Evolutionary conservation across 2,797 vertebrate genomes (phyloP).

Genomic region (Clarias fuscus): DNA sequence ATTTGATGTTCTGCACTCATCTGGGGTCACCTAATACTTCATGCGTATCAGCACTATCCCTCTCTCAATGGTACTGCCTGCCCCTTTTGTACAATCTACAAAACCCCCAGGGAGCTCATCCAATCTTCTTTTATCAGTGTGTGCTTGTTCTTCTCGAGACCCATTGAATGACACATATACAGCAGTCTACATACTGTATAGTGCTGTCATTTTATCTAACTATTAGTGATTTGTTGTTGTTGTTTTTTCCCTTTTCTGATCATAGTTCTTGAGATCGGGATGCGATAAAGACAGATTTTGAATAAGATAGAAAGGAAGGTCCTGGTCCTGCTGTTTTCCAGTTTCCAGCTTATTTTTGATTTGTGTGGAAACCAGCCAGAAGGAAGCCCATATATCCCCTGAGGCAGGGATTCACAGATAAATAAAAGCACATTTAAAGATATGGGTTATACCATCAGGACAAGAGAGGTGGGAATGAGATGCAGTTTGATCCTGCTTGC

Average conservation of each 20-base stretch:
- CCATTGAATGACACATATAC: constrained; percentile 17
- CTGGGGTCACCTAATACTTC: constrained; percentile 76
- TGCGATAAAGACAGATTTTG: neutral
- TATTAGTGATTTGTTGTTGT: neutral
- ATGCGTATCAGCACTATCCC: constrained; percentile 14
- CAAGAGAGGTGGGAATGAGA: neutral
- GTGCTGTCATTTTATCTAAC: neutral
- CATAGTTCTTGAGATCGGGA: neutral
- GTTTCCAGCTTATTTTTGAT: neutral
- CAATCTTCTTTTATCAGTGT: constrained; percentile 47
- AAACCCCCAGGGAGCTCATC: constrained; percentile 19
- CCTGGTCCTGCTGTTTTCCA: neutral
- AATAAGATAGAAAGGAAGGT: neutral
- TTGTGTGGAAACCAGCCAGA: neutral
- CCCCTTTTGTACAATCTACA: constrained; percentile 32
- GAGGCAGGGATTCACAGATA: constrained; percentile 9
- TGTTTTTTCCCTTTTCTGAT: neutral
- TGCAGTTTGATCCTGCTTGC: constrained; percentile 5
- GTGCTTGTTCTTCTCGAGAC: constrained; percentile 30
- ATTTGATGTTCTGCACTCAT: constrained; percentile 78
- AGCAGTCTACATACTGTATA: neutral
- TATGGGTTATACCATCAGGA: constrained; percentile 31
- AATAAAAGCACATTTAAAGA: constrained; percentile 26
- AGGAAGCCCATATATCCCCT: neutral
- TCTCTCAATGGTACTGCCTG: constrained; percentile 29